These are phyloP conservation scores for Temnothorax curvispinosus DNA, from an alignment of 1,140 invertebrate genomes.

Conservation along the genomic window DNA sequence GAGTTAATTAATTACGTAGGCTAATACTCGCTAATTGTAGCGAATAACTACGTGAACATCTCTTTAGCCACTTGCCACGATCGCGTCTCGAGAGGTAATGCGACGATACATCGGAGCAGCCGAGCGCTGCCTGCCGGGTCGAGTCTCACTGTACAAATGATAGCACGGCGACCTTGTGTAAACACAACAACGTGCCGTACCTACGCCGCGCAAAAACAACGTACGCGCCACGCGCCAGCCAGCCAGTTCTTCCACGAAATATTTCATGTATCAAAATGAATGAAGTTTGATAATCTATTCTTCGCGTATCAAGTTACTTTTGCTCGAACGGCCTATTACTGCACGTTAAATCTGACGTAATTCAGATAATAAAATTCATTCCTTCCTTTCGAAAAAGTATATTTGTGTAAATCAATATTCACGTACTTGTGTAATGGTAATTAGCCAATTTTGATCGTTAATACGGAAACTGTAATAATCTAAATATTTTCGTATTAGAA, in stretches of 20 bases:
- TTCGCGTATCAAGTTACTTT: neutral
- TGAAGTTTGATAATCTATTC: neutral
- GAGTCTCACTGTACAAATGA: neutral
- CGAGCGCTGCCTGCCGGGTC: neutral
- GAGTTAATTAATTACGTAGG: neutral
- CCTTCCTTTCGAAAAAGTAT: neutral
- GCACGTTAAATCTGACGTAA: neutral
- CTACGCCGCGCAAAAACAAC: neutral
- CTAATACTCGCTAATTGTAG: neutral
- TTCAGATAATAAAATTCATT: neutral
- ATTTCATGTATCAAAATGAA: neutral
- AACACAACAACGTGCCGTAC: neutral
- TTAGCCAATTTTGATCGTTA: neutral
- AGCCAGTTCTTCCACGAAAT: neutral
- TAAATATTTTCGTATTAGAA: neutral
- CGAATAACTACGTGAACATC: neutral
- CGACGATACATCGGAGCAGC: neutral
- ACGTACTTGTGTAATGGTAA: neutral
- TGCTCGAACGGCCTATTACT: neutral
- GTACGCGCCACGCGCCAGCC: neutral
- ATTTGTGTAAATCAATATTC: neutral
- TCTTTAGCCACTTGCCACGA: neutral
- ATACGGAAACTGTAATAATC: neutral
- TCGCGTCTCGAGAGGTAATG: neutral
- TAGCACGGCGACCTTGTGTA: constrained; percentile 21